Evolutionary conservation across 2,888 invertebrate species (phyloP), one percentile per base, ranked within the genome.

Genomic region (Cantharis flavilabris): DNA sequence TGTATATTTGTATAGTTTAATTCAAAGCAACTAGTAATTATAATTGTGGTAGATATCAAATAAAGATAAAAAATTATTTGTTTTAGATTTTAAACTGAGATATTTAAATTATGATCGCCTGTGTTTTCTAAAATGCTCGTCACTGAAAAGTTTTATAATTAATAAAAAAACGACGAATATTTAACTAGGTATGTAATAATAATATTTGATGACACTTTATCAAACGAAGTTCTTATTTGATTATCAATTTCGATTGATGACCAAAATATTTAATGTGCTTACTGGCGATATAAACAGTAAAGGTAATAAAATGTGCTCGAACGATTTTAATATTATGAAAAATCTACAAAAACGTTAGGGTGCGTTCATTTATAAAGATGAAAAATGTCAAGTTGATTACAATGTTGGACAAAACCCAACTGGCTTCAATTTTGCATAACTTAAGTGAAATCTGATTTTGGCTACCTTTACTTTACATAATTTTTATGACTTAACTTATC

Each of bases 381-480:
- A 73, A 73, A 73, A 73, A 73, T 73, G 69, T 65, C 49, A 18
- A 73, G 49, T 73, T 73, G 72, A 73, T 73, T 73, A 73, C 67
- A 73, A 20, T 49, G n/a, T 73, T 73, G 72, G 72, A 73, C 67
- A 73, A 67, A 73, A 73, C 67, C 72, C 72, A 73, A 73, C 72
- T 73, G 67, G 67, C 72, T 67, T 67, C 62, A 62, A 73, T 16
- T 73, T 33, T 26, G 33, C 67, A 26, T 69, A 69, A 73, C 69
- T 73, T 73, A 30, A 73, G 67, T 67, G 65, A 67, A 23, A 67
- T 67, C 26, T 23, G 26, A 67, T 23, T 67, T 67, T 67, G 26
- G n/a, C 26, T 67, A 23, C 26, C 26, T 67, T 23, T 26, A n/a
- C 65, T 23, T 67, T 26, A 20, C 65, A 23, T 67, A 20, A 67